phyloP scores from a whole-genome alignment of 53 echinoderm and acorn worm genomes.

The Apostichopus leukothele region DNA sequence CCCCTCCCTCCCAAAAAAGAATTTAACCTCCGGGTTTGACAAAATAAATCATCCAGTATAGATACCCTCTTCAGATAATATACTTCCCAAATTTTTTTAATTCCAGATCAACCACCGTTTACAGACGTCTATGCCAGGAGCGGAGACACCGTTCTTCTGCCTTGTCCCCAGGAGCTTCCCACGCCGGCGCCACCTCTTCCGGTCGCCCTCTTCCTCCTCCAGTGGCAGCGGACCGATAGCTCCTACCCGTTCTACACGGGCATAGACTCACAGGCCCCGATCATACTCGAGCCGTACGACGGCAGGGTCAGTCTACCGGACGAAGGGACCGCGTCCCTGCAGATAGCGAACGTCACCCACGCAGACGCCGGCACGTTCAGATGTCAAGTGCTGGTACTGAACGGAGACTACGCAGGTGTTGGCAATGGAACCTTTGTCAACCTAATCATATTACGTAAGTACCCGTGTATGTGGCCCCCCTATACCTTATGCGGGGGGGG shows the following conservation, averaged over 20 bases:
- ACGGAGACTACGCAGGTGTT: constrained; percentile 52
- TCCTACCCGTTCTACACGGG: constrained; percentile 68
- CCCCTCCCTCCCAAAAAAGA: no score
- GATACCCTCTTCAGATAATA: no score
- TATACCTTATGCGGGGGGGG: no score
- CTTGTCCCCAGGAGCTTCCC: constrained; percentile 67
- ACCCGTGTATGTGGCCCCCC: not conserved
- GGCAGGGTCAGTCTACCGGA: constrained; percentile 54
- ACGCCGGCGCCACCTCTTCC: constrained; percentile 62
- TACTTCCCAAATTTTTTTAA: no score
- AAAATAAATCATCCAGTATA: no score
- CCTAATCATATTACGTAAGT: constrained; percentile 76
- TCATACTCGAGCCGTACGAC: constrained; percentile 58
- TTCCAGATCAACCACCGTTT: not conserved
- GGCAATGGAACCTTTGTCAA: constrained; percentile 84
- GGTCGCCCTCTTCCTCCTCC: constrained; percentile 70
- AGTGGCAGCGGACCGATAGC: constrained; percentile 67
- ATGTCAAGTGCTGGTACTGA: constrained; percentile 69
- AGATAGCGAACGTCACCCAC: constrained; percentile 47
- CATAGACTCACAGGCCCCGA: constrained; percentile 54
- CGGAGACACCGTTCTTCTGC: constrained; percentile 70
- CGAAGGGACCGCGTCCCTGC: constrained; percentile 49
- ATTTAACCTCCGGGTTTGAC: no score
- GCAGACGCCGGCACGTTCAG: constrained; percentile 83
- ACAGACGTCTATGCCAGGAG: constrained; percentile 54